These are phyloP conservation scores for Meliscaeva auricollis DNA, from an alignment of 2,888 invertebrate genomes.

Conservation along the genomic window DNA sequence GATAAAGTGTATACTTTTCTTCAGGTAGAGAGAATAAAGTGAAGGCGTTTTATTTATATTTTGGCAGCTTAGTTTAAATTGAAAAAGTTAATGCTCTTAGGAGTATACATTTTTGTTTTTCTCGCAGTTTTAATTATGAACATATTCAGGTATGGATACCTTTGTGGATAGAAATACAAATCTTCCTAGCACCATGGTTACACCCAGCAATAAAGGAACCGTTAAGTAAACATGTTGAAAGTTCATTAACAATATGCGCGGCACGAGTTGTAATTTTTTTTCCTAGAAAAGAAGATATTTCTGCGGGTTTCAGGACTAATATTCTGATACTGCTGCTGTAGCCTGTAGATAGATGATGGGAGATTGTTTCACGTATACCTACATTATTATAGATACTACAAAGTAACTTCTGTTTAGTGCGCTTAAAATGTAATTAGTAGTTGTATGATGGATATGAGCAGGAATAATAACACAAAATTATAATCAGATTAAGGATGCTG, in stretches of 20 bases:
- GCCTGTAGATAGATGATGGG: no score
- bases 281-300: not conserved
- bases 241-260: not conserved
- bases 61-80: slow-evolving; percentile 13
- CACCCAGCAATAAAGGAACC: not conserved
- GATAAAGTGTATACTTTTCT: no score
- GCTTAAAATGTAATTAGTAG: slow-evolving; percentile 20
- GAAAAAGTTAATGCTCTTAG: not conserved
- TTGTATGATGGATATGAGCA: not conserved
- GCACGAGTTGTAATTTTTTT: slow-evolving; percentile 2
- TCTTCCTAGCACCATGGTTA: not conserved
- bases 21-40: not conserved
- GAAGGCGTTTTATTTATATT: slow-evolving; percentile 20
- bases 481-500: slow-evolving; percentile 20
- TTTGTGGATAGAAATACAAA: not conserved
- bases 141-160: not conserved
- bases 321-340: no score
- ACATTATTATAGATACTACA: no score
- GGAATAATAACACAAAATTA: not conserved
- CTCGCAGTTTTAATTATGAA: not conserved
- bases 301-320: not conserved
- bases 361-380: no score
- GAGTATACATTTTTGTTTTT: not conserved
- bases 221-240: slow-evolving; percentile 33
- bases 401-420: not conserved